Percentiles rank a stretch among this genome's conserved stretches.
phyloP scores from a whole-genome alignment of 2,888 invertebrate genomes.

The Orthonychiurus folsomi region DNA sequence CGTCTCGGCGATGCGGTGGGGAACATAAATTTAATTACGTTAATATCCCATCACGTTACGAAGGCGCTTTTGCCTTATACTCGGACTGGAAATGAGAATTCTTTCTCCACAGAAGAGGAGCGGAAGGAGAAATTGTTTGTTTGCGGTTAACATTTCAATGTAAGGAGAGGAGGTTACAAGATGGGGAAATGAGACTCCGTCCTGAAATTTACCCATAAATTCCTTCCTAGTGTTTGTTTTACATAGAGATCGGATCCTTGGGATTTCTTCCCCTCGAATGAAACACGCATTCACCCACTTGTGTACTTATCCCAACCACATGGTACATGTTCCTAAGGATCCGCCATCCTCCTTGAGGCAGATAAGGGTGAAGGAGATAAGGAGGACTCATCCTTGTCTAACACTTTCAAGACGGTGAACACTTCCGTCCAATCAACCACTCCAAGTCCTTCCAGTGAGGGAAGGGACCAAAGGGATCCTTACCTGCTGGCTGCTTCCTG shows the following conservation, averaged over 20 bases:
- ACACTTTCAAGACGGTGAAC: neutral
- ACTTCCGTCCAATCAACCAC: slow-evolving; percentile 1
- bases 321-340: no score
- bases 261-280: neutral
- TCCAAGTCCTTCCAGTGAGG: no score
- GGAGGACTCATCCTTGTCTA: neutral
- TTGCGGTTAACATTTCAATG: neutral
- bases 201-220: neutral
- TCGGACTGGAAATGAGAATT: neutral
- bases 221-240: neutral
- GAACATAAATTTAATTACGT: neutral
- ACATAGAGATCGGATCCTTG: neutral
- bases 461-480: neutral
- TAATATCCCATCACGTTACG: neutral
- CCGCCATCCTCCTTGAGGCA: neutral
- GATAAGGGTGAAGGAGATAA: neutral
- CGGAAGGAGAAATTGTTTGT: neutral
- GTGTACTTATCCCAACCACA: neutral
- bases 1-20: no score
- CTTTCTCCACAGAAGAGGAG: neutral
- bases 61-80: neutral
- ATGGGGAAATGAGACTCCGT: neutral
- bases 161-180: neutral
- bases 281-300: neutral
- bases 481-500: neutral